Percentiles rank a stretch among this genome's conserved stretches.
Conservation (phyloP, 1,140 invertebrate genomes). For the Marisa cornuarietis region DNA sequence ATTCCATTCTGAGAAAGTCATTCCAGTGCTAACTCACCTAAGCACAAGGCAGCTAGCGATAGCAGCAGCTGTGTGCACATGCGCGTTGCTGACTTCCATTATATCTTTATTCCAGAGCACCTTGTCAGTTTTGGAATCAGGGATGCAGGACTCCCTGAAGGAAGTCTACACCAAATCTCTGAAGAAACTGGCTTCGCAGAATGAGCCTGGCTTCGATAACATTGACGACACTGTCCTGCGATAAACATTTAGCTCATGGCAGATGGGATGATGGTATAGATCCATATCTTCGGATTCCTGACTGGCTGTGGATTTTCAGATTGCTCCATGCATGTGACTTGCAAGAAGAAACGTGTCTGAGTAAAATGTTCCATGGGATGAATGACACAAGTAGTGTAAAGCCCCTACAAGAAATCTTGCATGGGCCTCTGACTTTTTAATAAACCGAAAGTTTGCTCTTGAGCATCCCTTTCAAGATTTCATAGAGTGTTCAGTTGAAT, state of each 20-base stretch:
- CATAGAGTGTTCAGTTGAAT: no score
- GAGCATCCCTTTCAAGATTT: no score
- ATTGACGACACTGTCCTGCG: conserved; percentile 87
- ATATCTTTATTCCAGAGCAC: conserved; percentile 73
- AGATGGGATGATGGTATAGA: neutral
- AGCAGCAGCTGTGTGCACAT: neutral
- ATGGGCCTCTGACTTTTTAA: no score
- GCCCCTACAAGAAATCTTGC: no score
- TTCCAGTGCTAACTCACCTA: neutral
- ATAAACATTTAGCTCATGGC: neutral
- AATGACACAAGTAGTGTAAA: no score
- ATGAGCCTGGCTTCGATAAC: conserved; percentile 87
- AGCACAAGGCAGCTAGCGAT: neutral
- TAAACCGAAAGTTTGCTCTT: no score
- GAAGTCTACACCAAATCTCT: conserved; percentile 79
- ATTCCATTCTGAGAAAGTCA: no score
- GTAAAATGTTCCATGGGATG: no score
- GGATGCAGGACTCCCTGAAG: conserved; percentile 85
- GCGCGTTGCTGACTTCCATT: conserved; percentile 33
- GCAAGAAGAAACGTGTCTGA: no score
- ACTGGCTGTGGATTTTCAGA: neutral
- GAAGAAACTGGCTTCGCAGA: conserved; percentile 76
- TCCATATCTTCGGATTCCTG: neutral
- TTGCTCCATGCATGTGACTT: neutral
- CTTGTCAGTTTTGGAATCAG: conserved; percentile 80